Conservation (phyloP, 2,113 vertebrate species). For the Takifugu flavidus region DNA sequence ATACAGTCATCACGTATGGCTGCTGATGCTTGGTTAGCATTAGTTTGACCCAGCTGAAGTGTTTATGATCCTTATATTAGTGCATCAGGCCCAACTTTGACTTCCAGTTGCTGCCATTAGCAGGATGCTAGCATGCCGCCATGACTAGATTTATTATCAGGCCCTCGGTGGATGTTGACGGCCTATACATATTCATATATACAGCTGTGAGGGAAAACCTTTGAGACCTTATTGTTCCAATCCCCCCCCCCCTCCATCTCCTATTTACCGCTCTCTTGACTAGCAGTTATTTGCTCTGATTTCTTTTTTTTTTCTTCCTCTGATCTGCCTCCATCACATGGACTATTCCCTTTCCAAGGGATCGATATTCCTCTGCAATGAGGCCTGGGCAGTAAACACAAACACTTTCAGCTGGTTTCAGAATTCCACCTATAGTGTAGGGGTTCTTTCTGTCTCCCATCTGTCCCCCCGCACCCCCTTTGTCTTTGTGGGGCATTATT, state of each 20-base stretch:
- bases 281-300: constrained; percentile 34
- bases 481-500: constrained; percentile 85
- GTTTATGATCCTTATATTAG: constrained; percentile 21
- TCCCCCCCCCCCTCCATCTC: neutral
- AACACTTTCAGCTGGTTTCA: constrained; percentile 69
- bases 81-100: constrained; percentile 9
- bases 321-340: constrained; percentile 72
- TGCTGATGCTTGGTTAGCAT: neutral
- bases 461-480: constrained; percentile 15
- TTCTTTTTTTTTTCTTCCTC: constrained; percentile 24
- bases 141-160: constrained; percentile 60
- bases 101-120: constrained; percentile 54
- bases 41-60: neutral
- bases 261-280: constrained; percentile 30
- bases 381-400: constrained; percentile 83
- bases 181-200: constrained; percentile 61
- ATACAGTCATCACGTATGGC: neutral
- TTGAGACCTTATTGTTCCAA: too few species aligned
- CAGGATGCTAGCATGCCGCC: constrained; percentile 26
- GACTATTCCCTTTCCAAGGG: constrained; percentile 90
- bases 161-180: constrained; percentile 58
- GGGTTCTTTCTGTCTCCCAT: constrained; percentile 32
- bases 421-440: constrained; percentile 6
- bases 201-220: constrained; percentile 1
- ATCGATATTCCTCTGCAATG: constrained; percentile 93